Conservation (phyloP, 2,797 vertebrate species). For the Trachops cirrhosus region DNA sequence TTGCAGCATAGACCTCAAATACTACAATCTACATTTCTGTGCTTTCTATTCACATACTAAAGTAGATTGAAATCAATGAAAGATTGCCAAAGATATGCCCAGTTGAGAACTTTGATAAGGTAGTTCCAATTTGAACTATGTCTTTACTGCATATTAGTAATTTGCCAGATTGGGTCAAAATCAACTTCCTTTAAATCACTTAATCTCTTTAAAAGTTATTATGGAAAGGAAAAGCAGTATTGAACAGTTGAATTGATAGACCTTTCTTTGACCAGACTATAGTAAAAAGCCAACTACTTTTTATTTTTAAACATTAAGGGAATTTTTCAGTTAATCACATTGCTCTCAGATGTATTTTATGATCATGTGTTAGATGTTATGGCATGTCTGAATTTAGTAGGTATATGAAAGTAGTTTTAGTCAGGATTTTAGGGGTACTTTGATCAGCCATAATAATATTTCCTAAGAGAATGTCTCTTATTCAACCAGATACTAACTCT, state of each 20-base stretch:
- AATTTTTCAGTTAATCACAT: neutral
- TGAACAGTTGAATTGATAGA: neutral
- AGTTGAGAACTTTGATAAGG: constrained; percentile 24
- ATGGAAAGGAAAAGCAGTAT: neutral
- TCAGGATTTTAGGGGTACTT: constrained; percentile 1
- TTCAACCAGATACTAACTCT: constrained; percentile 2
- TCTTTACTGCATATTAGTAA: neutral
- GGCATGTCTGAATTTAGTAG: neutral
- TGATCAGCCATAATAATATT: constrained; percentile 34
- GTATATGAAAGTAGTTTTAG: constrained; percentile 1
- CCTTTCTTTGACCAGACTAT: neutral
- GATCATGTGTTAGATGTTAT: neutral
- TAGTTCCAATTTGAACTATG: neutral
- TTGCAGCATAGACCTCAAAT: neutral
- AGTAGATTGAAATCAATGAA: neutral
- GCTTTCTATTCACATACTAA: neutral
- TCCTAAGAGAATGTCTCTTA: constrained; percentile 16
- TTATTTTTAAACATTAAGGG: neutral
- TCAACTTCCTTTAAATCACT: neutral
- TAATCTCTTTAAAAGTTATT: constrained; percentile 26
- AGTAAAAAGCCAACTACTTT: neutral
- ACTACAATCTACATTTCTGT: neutral
- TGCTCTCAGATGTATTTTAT: neutral
- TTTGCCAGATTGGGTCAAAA: constrained; percentile 22
- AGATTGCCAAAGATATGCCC: neutral